Conservation (phyloP, 2,113 vertebrate genomes). For the Pedionomus torquatus region DNA sequence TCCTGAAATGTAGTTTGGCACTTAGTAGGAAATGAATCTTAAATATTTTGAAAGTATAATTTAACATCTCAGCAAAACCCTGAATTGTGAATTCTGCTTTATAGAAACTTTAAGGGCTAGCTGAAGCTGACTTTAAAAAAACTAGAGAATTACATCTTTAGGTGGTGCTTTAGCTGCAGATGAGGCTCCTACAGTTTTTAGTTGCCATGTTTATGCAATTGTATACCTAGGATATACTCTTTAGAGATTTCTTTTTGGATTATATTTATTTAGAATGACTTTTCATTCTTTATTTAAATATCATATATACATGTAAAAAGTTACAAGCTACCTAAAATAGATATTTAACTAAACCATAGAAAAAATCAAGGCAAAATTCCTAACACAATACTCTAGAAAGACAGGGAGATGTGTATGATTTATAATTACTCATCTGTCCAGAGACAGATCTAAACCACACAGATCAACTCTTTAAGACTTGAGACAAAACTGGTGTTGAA, state of each 20-base stretch:
- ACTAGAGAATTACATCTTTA: constrained; percentile 12
- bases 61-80: constrained; percentile 31
- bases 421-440: background rate
- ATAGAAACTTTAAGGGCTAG: constrained; percentile 5
- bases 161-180: background rate
- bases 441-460: background rate
- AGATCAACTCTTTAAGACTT: background rate
- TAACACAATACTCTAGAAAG: background rate
- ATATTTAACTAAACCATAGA: background rate
- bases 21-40: constrained; percentile 61
- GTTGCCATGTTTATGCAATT: background rate
- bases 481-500: background rate
- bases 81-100: constrained; percentile 10
- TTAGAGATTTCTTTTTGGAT: background rate
- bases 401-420: background rate
- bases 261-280: background rate
- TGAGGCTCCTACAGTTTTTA: background rate
- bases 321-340: background rate
- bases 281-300: background rate
- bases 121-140: background rate
- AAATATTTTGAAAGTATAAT: constrained; percentile 71
- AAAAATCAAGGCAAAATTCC: background rate
- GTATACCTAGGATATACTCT: background rate
- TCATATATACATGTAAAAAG: background rate
- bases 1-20: constrained; percentile 49